Conservation (phyloP, 2,888 invertebrate species). For the Spodoptera exigua region DNA sequence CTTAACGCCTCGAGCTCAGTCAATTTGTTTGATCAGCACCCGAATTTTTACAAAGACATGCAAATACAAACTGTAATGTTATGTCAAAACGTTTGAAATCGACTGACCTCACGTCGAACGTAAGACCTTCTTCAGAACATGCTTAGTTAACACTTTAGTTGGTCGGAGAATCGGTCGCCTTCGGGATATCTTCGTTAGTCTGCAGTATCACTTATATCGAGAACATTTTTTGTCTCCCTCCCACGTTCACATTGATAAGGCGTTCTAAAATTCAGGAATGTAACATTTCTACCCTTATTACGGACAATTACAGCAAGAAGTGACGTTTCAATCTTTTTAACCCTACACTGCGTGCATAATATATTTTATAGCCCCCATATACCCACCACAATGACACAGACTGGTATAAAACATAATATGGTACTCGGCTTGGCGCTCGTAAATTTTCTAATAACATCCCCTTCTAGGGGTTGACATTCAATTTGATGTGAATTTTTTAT, state of each 20-base stretch:
- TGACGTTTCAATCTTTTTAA: conserved; percentile 59
- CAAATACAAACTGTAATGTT: no score
- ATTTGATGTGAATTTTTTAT: conserved; percentile 63
- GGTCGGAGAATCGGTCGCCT: no score
- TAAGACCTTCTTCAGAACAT: no score
- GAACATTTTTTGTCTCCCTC: conserved; percentile 2
- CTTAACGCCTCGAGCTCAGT: no score
- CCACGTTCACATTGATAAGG: conserved; percentile 9
- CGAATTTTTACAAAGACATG: no score
- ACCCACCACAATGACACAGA: conserved; percentile 57
- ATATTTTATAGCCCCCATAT: conserved; percentile 61
- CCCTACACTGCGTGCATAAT: conserved; percentile 51
- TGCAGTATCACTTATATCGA: neutral
- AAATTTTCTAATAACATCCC: conserved; percentile 65
- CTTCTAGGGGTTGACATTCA: conserved; percentile 59
- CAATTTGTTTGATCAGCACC: no score
- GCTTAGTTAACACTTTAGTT: no score
- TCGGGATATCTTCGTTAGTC: neutral
- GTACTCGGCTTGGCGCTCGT: conserved; percentile 55
- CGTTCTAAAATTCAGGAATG: conserved; percentile 29
- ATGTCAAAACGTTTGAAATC: no score
- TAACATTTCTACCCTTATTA: conserved; percentile 43
- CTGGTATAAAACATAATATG: conserved; percentile 65
- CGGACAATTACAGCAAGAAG: conserved; percentile 51
- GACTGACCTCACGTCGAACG: no score